Evolutionary conservation across 2,888 invertebrate genomes (phyloP).

Genomic region (Sarcophaga variegata): DNA sequence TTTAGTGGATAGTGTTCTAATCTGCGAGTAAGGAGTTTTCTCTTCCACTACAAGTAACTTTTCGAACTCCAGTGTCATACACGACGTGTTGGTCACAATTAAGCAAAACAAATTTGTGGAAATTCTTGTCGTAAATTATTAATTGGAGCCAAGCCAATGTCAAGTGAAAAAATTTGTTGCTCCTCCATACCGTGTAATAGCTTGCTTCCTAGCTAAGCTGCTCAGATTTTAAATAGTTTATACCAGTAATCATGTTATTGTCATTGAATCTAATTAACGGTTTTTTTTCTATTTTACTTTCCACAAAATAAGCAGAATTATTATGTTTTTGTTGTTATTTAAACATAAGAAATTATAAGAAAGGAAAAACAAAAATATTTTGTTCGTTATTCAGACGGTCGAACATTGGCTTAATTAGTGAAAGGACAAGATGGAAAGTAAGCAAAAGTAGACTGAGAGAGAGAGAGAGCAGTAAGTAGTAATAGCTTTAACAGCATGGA

Average conservation of each 20-base stretch:
- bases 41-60: too few species aligned
- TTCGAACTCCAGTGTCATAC: too few species aligned
- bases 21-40: too few species aligned
- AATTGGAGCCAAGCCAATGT: too few species aligned
- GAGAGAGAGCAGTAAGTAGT: slow-evolving; percentile 4
- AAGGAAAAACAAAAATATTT: slow-evolving; percentile 18
- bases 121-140: too few species aligned
- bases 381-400: slow-evolving; percentile 15
- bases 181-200: too few species aligned
- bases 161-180: too few species aligned
- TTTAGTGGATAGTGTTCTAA: too few species aligned
- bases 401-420: slow-evolving; percentile 50
- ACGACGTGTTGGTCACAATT: too few species aligned
- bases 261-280: slow-evolving; percentile 39
- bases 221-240: too few species aligned
- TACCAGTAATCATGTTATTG: neutral
- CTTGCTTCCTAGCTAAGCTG: too few species aligned
- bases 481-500: neutral
- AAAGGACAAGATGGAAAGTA: neutral
- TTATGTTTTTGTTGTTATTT: neutral
- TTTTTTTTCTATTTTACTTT: neutral
- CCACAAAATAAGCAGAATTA: slow-evolving; percentile 5
- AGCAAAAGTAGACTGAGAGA: neutral
- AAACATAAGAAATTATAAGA: slow-evolving; percentile 14
- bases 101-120: too few species aligned